phyloP scores from a whole-genome alignment of 2,888 invertebrate species.

The Spodoptera picta region DNA sequence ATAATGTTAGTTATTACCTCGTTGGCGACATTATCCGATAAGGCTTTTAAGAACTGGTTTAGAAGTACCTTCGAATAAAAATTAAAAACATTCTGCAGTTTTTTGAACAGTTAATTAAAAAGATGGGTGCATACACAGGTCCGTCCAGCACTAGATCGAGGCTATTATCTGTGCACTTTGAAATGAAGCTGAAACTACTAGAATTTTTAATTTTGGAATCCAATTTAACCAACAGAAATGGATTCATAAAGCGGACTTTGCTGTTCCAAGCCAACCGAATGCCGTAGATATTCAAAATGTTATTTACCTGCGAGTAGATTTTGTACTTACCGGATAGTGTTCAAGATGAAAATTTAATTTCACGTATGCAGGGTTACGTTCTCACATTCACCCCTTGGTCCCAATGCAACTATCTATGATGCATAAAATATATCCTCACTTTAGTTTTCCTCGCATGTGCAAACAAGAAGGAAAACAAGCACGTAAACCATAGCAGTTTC shows the following conservation, averaged over 20 bases:
- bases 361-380: conserved; percentile 60
- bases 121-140: too few relatives aligned
- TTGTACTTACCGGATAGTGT: not conserved
- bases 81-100: not conserved
- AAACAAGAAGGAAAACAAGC: conserved; percentile 59
- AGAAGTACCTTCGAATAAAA: too few relatives aligned
- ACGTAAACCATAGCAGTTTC: conserved; percentile 58
- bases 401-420: conserved; percentile 59
- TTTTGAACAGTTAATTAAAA: not conserved
- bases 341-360: conserved; percentile 46
- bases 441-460: conserved; percentile 25
- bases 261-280: too few relatives aligned
- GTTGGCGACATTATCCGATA: conserved; percentile 19
- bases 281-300: not conserved
- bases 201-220: too few relatives aligned
- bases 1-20: conserved; percentile 48
- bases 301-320: not conserved
- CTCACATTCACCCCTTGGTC: conserved; percentile 63
- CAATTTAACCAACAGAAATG: too few relatives aligned
- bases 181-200: too few relatives aligned
- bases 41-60: conserved; percentile 22
- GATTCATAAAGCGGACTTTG: too few relatives aligned
- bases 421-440: conserved; percentile 53
- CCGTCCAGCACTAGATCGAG: too few relatives aligned
- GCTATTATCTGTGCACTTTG: too few relatives aligned